phyloP scores from a whole-genome alignment of 2,797 vertebrate genomes.

The Menidia menidia region DNA sequence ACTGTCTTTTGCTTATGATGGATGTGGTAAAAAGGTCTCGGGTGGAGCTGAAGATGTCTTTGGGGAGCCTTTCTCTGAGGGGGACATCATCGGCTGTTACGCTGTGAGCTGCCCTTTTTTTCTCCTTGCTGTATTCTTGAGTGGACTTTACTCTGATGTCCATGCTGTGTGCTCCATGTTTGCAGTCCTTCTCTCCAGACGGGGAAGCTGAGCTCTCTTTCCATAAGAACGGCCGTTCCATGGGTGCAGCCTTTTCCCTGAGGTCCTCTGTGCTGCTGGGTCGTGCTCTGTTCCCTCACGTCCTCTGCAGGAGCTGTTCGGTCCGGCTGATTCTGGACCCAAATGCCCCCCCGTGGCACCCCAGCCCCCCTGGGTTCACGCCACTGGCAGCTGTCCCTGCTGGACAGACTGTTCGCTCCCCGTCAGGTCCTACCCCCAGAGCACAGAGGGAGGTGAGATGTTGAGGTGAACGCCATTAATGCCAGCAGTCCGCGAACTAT shows the following conservation, averaged over 20 bases:
- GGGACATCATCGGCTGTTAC: conserved; percentile 91
- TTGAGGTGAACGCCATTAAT: background rate
- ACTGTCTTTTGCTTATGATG: conserved; percentile 89
- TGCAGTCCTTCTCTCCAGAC: conserved; percentile 82
- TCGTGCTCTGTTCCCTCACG: conserved; percentile 85
- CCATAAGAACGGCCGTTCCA: conserved; percentile 85
- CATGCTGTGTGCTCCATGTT: background rate
- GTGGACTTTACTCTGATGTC: background rate
- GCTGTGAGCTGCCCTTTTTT: conserved; percentile 82
- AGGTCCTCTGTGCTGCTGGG: conserved; percentile 69
- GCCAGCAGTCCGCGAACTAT: too few relatives aligned
- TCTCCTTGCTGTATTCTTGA: background rate
- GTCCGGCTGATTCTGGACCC: conserved; percentile 86
- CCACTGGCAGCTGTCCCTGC: conserved; percentile 77
- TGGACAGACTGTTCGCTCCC: conserved; percentile 70
- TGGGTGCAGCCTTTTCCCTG: conserved; percentile 85
- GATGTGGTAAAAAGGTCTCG: conserved; percentile 84
- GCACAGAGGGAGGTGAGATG: conserved; percentile 86
- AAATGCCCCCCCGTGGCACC: conserved; percentile 82
- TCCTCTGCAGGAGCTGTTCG: conserved; percentile 87
- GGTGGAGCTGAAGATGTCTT: conserved; percentile 84
- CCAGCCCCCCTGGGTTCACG: conserved; percentile 78
- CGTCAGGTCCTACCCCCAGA: conserved; percentile 70
- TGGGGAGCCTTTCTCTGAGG: conserved; percentile 87
- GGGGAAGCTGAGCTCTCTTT: conserved; percentile 86